Percentiles rank a stretch among this genome's conserved stretches.
These are phyloP conservation scores for Talpa occidentalis DNA, from an alignment of 2,113 vertebrate genomes.

Conservation along the genomic window DNA sequence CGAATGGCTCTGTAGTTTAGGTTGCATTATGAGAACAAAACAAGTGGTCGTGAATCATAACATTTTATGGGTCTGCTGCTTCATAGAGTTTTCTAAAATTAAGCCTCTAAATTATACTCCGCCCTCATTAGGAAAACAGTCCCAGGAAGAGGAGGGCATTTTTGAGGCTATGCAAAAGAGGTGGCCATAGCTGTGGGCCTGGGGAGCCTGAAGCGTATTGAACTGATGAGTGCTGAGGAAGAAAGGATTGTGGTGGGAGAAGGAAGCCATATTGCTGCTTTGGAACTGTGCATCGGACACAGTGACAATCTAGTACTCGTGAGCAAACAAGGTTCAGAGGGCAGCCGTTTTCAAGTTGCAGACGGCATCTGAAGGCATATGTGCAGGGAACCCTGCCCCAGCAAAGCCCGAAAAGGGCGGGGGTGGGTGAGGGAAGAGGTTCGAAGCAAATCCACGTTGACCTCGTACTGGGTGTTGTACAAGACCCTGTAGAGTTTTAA, in stretches of 20 bases:
- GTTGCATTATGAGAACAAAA: conserved; percentile 89
- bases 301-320: background rate
- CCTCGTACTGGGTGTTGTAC: background rate
- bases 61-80: conserved; percentile 85
- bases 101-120: conserved; percentile 73
- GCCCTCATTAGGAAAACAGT: conserved; percentile 76
- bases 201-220: conserved; percentile 46
- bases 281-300: background rate
- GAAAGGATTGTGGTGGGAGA: background rate
- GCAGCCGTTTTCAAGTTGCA: background rate
- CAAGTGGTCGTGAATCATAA: conserved; percentile 88
- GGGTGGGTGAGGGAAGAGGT: background rate
- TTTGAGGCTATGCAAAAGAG: background rate
- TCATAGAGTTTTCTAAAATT: conserved; percentile 75
- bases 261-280: background rate
- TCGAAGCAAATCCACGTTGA: background rate
- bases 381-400: background rate
- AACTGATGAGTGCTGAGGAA: background rate
- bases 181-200: background rate
- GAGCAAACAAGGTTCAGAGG: background rate
- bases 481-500: background rate
- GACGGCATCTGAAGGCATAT: background rate
- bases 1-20: conserved; percentile 86
- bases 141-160: conserved; percentile 53
- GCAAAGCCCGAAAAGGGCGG: background rate